A percentile compares a stretch with the other conserved stretches of the same genome.
phyloP scores from a whole-genome alignment of 2,888 invertebrate species.

The Cheilosia soror region DNA sequence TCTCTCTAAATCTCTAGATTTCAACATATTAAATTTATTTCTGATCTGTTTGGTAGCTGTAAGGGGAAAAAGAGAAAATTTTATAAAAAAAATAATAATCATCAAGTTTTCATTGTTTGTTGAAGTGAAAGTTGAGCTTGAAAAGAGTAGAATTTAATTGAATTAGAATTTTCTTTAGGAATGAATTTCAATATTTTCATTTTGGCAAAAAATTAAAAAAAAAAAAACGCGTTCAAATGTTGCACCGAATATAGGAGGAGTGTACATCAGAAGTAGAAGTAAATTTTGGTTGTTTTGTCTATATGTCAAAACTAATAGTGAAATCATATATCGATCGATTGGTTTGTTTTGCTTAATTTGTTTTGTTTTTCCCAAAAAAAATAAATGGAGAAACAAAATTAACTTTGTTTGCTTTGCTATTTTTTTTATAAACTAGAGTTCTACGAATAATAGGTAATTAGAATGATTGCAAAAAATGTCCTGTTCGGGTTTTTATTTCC shows the following conservation, averaged over 20 bases:
- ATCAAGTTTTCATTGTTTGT: slow-evolving; percentile 52
- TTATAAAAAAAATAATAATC: slow-evolving; percentile 73
- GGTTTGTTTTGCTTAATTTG: slow-evolving; percentile 42
- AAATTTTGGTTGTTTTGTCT: slow-evolving; percentile 42
- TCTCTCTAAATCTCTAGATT: slow-evolving; percentile 74
- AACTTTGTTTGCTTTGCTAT: slow-evolving; percentile 46
- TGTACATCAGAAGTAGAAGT: slow-evolving; percentile 15
- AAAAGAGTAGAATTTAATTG: slow-evolving; percentile 47
- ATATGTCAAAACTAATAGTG: no score
- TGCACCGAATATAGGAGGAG: slow-evolving; percentile 26
- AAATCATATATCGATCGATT: slow-evolving; percentile 30
- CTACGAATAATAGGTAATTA: slow-evolving; percentile 73
- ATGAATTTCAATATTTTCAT: slow-evolving; percentile 15
- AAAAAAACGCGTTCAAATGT: slow-evolving; percentile 3
- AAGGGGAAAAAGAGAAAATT: slow-evolving; percentile 73
- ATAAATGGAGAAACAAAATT: slow-evolving; percentile 17
- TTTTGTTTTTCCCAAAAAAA: slow-evolving; percentile 35
- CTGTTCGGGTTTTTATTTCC: slow-evolving; percentile 55
- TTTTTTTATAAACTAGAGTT: slow-evolving; percentile 61
- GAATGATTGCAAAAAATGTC: slow-evolving; percentile 65
- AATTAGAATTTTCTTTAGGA: slow-evolving; percentile 8
- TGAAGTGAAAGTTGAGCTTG: slow-evolving; percentile 62
- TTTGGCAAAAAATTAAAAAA: slow-evolving; percentile 12
- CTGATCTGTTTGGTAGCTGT: slow-evolving; percentile 76
- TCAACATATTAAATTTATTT: slow-evolving; percentile 74